These are phyloP conservation scores for Oryzias woworae DNA, from an alignment of 2,113 vertebrate species.

Conservation along the genomic window DNA sequence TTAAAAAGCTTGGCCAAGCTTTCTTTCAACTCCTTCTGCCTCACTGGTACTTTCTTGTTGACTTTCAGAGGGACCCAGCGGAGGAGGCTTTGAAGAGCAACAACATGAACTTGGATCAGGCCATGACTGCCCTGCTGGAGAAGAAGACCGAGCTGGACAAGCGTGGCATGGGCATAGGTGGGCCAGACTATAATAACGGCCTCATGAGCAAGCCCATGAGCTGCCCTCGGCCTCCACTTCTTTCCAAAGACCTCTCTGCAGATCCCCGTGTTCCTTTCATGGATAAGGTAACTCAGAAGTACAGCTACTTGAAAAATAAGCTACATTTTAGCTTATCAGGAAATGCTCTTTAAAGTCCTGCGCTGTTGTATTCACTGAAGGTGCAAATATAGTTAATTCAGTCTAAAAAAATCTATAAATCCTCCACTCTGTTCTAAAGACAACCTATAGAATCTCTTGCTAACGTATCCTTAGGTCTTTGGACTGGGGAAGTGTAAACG, in stretches of 20 bases:
- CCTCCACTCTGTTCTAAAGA: no score
- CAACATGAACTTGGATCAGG: conserved; percentile 98
- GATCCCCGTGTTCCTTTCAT: conserved; percentile 91
- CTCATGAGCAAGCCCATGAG: conserved; percentile 91
- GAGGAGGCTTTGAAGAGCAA: conserved; percentile 98
- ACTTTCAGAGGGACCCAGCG: conserved; percentile 91
- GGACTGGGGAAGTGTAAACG: no score
- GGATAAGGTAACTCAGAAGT: conserved; percentile 84
- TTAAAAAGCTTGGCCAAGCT: background rate
- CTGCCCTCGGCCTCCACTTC: conserved; percentile 89
- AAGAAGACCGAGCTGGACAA: conserved; percentile 98
- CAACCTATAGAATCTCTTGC: no score
- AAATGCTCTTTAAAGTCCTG: no score
- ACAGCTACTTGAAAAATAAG: background rate
- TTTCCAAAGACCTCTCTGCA: conserved; percentile 97
- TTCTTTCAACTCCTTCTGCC: background rate
- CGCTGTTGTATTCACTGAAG: no score
- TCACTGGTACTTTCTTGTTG: background rate
- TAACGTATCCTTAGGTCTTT: no score
- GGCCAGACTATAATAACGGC: conserved; percentile 93
- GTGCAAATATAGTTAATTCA: no score
- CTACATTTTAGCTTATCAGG: background rate
- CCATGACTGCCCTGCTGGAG: conserved; percentile 99
- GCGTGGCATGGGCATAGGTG: conserved; percentile 89
- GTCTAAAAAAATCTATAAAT: no score